Conservation (phyloP, 92 coral and sea anemone species). For the Pocillopora grandis region DNA sequence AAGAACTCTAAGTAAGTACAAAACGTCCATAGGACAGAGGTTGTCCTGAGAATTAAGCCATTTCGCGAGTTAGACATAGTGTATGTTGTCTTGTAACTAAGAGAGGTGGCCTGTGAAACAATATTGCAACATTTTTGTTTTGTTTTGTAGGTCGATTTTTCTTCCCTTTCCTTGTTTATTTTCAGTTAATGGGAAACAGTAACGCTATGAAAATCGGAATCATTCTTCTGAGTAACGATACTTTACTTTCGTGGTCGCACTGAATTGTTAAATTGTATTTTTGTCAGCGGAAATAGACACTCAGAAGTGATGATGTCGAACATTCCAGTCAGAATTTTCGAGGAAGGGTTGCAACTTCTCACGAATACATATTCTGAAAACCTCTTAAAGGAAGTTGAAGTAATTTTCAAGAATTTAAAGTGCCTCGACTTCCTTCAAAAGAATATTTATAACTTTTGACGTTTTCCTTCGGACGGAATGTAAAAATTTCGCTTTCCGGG, state of each 20-base stretch:
- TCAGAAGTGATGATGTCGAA: background rate
- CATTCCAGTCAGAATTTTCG: slow-evolving; percentile 29
- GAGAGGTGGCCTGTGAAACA: background rate
- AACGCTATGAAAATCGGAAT: background rate
- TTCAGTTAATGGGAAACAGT: background rate
- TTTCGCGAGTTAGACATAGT: background rate
- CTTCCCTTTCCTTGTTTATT: background rate
- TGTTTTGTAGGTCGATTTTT: background rate
- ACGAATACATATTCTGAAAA: background rate
- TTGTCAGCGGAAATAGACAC: slow-evolving; percentile 26
- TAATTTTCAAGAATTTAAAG: background rate
- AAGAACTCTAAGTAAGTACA: slow-evolving; percentile 72
- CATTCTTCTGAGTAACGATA: background rate
- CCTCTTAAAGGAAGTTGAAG: background rate
- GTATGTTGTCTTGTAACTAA: background rate
- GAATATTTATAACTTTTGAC: slow-evolving; percentile 5
- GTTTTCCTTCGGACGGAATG: background rate
- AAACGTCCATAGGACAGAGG: background rate
- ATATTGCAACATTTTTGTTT: background rate
- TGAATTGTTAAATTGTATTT: slow-evolving; percentile 8
- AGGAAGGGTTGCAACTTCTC: background rate
- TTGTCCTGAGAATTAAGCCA: background rate
- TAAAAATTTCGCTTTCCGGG: slow-evolving; percentile 2
- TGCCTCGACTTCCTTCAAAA: background rate
- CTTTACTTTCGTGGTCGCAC: background rate